Base-by-base conservation (phyloP, 64 coral and sea anemone species). In the Pocillopora damicornis region DNA sequence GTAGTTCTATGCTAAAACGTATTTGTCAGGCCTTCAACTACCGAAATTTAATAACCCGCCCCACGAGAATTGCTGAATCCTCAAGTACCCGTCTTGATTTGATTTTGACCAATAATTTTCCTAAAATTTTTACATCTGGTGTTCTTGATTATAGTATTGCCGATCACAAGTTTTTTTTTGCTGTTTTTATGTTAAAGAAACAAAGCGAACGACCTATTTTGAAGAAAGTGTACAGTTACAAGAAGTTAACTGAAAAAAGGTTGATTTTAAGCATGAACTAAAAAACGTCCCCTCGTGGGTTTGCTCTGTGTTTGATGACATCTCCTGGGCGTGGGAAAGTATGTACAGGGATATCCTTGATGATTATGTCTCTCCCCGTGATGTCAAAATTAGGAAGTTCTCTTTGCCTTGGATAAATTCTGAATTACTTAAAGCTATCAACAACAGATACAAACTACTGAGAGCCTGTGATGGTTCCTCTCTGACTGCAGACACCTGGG, bases 171-270 rank as follows among this genome's bases (percentile, higher is more conserved):
- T 78, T 78, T 78, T 2, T 58, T 78, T 58, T 57, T 78, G 7
- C 76, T 78, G 76, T 4, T 78, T 78, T 78, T 78, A 78, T 78
- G 76, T 58, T 18, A 23, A 78, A 57, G 38, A 78, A 75, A 58
- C 38, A 23, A 20, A 78, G 56, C 11, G 76, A 78, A 15, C 42
- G 20, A 15, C 76, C 76, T 58, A 20, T 78, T 42, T 78, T 59
- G 0, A 78, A 78, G 76, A 78, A 58, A 58, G 13, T 78, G 76
- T 58, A 78, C 42, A 58, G 38, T 78, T 78, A 17, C 42, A 78
- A 78, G 76, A 78, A 78, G 18, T 58, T 78, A 18, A 78, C 34
- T 58, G 42, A 45, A 58, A 78, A 30, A 30, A 30, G 30, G 30
- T 30, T 30, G 30, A 30, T 30, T 30, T 30, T 30, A 30, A 30